Evolutionary conservation across 2,888 invertebrate genomes (phyloP), one percentile per base, ranked within the genome.

Genomic region (Cyrtodaria siliqua): DNA sequence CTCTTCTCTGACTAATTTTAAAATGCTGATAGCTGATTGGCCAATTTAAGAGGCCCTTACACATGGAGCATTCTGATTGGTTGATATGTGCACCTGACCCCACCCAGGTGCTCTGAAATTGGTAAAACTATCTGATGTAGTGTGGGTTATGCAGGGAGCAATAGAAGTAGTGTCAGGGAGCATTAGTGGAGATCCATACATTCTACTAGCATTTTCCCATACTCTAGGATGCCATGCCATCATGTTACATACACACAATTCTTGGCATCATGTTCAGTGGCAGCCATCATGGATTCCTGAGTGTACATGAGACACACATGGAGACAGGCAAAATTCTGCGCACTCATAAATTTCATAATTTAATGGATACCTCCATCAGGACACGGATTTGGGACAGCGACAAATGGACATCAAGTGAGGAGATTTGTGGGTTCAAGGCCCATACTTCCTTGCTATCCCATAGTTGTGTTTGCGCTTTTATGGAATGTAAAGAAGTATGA

Each of bases 361-460:
- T 56, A 38, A 33, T 29, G 23, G 40, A 47, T 47, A 47, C 6
- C 16, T 47, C 47, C 47, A 9, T 16, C 18, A 16, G n/a, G 53
- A 26, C 12, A 53, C 14, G 18, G 27, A 27, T 27, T 29, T 29
- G n/a, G 27, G 53, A 53, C 53, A 24, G 27, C 24, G 53, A 53
- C 24, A 26, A 53, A n/a, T n/a, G 53, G 53, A n/a, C 27, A 27
- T 9, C 44, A 42, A 50, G 24, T 42, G 50, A 50, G 40, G 20
- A 59, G 26, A 50, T 59, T 18, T 53, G 20, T 14, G 53, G 69
- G 53, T 40, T 63, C 81, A 88, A 89, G 87, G 95, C 95, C 96
- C 97, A 96, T 97, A 96, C 97, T 97, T 97, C 97, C 96, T 97
- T 97, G 96, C 89, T 96, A 96, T 96, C 96, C 96, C 97, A 97